Percentiles rank a stretch among this genome's conserved stretches.
Evolutionary conservation across 2,888 invertebrate genomes (phyloP).

Genomic region (Trisateles emortualis): DNA sequence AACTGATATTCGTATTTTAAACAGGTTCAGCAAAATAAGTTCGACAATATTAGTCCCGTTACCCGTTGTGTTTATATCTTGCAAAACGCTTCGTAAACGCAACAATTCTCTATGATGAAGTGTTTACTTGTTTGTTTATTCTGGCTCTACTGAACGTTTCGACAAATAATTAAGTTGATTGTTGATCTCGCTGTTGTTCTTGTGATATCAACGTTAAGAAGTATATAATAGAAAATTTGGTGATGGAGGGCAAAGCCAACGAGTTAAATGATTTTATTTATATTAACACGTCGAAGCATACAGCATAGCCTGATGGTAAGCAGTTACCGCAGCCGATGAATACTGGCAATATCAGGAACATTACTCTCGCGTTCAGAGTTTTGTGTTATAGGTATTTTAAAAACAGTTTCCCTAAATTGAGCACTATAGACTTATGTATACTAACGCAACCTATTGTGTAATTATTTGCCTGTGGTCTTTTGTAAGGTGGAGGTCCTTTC

Average conservation of each 20-base stretch:
- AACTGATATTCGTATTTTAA: conserved; percentile 10
- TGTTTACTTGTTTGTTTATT: conserved; percentile 21
- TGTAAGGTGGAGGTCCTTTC: too few species aligned
- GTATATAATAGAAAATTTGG: background rate
- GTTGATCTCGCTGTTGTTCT: conserved; percentile 23
- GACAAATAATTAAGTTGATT: conserved; percentile 28
- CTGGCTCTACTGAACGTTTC: conserved; percentile 14
- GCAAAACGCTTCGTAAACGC: conserved; percentile 14
- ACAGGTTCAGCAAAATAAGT: conserved; percentile 13
- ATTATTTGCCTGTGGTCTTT: too few species aligned
- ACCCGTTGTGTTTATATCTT: conserved; percentile 25
- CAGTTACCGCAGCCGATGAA: too few species aligned
- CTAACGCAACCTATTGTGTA: too few species aligned
- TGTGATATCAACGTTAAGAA: conserved; percentile 7
- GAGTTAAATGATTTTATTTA: background rate
- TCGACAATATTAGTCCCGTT: conserved; percentile 12
- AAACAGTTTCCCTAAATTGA: too few species aligned
- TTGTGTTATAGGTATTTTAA: too few species aligned
- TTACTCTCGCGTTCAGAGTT: too few species aligned
- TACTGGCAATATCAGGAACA: too few species aligned
- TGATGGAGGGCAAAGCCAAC: background rate
- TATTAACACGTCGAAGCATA: too few species aligned
- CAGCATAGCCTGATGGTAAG: too few species aligned
- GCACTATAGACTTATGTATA: too few species aligned
- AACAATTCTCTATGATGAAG: conserved; percentile 21